Base-by-base conservation (phyloP, 2,888 invertebrate genomes). In the Stramonita haemastoma region DNA sequence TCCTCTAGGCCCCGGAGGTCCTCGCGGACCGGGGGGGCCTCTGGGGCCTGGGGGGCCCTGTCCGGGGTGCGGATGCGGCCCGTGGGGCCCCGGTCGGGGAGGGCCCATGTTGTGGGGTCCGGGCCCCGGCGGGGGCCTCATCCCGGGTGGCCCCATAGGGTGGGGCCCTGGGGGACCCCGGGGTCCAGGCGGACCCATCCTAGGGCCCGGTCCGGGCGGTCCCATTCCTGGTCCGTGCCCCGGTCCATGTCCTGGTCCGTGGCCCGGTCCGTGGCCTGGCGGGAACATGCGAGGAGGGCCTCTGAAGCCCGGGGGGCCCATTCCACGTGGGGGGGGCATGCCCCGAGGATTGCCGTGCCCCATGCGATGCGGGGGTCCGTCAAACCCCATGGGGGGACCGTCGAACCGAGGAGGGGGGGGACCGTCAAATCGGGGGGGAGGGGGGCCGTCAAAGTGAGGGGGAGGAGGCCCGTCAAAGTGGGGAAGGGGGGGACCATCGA, bases 141-240 rank as follows among this genome's bases (percentile, higher is more conserved):
- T 92, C n/a, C 92, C 92, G 60, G 92, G 92, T 29, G 91, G 93
- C 81, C 93, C 93, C 92, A 92, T 92, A 32, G 88, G 87, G 81
- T 83, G 91, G 46, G 90, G 90, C 34, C 91, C 91, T 15, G 90
- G 93, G 32, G 92, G 94, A 8, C 93, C 93, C 70, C 89, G 91
- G 17, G 92, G 93, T 34, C 91, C 91, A 73, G 92, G 92, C 32
- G 93, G 93, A 85, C 93, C 92, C 93, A 93, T 93, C 57, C 81
- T 79, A 57, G 84, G 91, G 88, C 19, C 90, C 88, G 89, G 91
- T 90, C 57, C 90, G 87, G 29, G 88, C 84, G 90, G 91, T 6
- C 91, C 91, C 90, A 91, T 91, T 32, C 90, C 89, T 6, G 88
- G 90, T 57, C 90, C 89, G 15, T 88, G 91, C 70, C 91, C 90